These are phyloP conservation scores for Phoeniculus purpureus DNA, from an alignment of 2,797 vertebrate species.

Conservation along the genomic window DNA sequence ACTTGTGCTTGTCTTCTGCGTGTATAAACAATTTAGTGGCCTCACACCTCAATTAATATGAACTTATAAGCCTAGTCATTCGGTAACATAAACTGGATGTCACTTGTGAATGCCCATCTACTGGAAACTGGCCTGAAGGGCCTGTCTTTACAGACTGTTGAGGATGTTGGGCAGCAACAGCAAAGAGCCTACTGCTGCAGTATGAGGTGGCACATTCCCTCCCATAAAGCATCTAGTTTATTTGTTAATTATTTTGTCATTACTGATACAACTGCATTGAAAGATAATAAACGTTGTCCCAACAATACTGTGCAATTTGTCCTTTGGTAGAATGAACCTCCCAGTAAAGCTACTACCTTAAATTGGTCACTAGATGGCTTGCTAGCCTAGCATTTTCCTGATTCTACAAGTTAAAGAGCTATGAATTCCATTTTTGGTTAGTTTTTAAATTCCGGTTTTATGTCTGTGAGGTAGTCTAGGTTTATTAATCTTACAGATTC, in stretches of 20 bases:
- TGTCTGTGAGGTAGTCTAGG: constrained; percentile 26
- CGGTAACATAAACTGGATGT: background rate
- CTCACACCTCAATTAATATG: background rate
- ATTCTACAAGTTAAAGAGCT: background rate
- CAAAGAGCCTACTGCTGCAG: background rate
- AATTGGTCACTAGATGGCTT: constrained; percentile 79
- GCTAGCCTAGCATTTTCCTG: constrained; percentile 56
- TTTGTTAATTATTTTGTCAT: background rate
- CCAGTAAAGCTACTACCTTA: background rate
- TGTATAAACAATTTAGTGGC: background rate
- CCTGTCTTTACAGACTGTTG: background rate
- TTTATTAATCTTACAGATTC: constrained; percentile 63
- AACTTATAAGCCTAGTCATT: background rate
- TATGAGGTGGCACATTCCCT: background rate
- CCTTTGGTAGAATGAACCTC: background rate
- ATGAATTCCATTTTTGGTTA: constrained; percentile 7
- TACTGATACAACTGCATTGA: background rate
- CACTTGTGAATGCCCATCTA: background rate
- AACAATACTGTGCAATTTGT: background rate
- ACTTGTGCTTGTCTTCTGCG: background rate
- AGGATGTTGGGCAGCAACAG: background rate
- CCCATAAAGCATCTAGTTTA: background rate
- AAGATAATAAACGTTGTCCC: background rate
- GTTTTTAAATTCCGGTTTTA: constrained; percentile 62
- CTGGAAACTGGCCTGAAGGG: background rate